A percentile compares a stretch with the other conserved stretches of the same genome.
phyloP scores from a whole-genome alignment of 1,140 invertebrate species.

The Aphidius ervi region DNA sequence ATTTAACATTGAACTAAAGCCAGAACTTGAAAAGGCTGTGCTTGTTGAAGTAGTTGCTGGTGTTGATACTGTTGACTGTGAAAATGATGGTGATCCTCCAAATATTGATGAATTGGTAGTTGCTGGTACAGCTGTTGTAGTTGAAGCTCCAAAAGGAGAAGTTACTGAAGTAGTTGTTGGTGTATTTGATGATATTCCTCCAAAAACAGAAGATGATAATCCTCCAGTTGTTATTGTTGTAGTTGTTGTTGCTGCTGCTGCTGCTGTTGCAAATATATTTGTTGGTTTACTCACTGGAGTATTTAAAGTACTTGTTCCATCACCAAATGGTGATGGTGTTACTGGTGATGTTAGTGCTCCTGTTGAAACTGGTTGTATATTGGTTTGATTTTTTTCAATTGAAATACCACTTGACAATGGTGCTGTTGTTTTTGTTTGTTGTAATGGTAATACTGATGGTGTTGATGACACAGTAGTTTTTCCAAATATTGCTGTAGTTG shows the following conservation, averaged over 20 bases:
- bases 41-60: not conserved
- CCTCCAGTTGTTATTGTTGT: conserved; percentile 12
- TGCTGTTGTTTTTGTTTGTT: conserved; percentile 16
- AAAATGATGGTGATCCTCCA: not conserved
- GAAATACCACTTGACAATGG: conserved; percentile 4
- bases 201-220: conserved; percentile 26
- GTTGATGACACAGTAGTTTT: conserved; percentile 8
- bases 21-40: no score
- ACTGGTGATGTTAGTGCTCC: not conserved
- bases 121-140: not conserved
- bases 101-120: not conserved
- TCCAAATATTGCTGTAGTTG: conserved; percentile 24
- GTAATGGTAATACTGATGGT: conserved; percentile 4
- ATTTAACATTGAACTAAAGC: no score
- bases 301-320: no score
- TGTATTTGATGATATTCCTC: conserved; percentile 13
- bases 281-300: not conserved
- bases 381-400: conserved; percentile 18
- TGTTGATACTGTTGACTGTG: not conserved
- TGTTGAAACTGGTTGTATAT: conserved; percentile 1
- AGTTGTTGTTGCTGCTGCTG: conserved; percentile 7
- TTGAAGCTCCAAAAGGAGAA: not conserved
- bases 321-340: conserved; percentile 15
- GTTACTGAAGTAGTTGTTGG: not conserved
- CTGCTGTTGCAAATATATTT: conserved; percentile 19